Percentiles rank a stretch among this genome's conserved stretches.
These are phyloP conservation scores for Xylocopa sonorina DNA, from an alignment of 1,140 invertebrate genomes.

Conservation along the genomic window DNA sequence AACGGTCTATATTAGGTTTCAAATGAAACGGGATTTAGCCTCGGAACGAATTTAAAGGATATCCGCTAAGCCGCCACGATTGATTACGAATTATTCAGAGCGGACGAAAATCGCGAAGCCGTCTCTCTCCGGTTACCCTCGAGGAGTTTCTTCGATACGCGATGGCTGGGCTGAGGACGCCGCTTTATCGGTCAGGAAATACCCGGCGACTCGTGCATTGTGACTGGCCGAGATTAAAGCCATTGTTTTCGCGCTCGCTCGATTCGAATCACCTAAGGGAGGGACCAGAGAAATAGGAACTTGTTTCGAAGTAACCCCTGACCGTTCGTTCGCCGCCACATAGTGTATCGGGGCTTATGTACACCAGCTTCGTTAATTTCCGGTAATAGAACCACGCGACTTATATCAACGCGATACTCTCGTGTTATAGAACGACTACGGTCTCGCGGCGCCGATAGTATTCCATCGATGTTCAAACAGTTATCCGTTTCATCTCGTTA, in stretches of 20 bases:
- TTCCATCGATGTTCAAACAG: conserved; percentile 21
- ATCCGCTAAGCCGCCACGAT: neutral
- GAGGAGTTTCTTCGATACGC: conserved; percentile 9
- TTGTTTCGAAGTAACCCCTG: conserved; percentile 30
- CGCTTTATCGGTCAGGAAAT: conserved; percentile 64
- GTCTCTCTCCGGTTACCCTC: neutral
- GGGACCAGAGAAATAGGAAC: conserved; percentile 42
- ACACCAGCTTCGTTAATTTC: conserved; percentile 57
- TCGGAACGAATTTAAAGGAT: neutral
- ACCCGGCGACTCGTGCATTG: conserved; percentile 57
- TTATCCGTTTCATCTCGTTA: conserved; percentile 19
- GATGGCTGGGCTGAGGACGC: conserved; percentile 21
- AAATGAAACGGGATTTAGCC: neutral
- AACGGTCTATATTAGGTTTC: neutral
- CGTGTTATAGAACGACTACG: too few species aligned
- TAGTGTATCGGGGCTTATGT: conserved; percentile 21
- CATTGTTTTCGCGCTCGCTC: conserved; percentile 63
- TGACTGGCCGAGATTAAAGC: conserved; percentile 64
- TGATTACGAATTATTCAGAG: neutral
- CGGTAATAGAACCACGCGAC: conserved; percentile 53
- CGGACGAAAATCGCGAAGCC: neutral
- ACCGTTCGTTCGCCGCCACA: conserved; percentile 43
- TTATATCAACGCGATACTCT: conserved; percentile 20
- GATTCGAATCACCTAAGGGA: conserved; percentile 47
- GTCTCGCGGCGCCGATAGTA: too few species aligned